Evolutionary conservation across 2,113 vertebrate species (phyloP).

Genomic region (Tragelaphus imberbis): DNA sequence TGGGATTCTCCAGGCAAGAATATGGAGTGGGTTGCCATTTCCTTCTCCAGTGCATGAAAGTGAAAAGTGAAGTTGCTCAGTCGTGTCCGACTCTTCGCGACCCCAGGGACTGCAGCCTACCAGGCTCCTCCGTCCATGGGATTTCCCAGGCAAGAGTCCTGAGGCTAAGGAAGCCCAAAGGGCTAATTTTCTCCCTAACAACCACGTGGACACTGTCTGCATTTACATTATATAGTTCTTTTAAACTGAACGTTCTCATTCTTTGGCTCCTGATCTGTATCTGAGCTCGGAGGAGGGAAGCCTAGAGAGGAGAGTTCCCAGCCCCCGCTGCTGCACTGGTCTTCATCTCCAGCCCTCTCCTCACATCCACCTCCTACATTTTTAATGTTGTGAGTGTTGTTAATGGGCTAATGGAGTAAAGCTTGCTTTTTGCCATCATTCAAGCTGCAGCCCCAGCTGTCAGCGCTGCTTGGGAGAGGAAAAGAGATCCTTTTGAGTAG

Average conservation of each 20-base stretch:
- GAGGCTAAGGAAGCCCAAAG: background rate
- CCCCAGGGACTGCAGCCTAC: too few species aligned
- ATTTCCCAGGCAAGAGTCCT: too few species aligned
- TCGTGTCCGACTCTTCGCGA: too few species aligned
- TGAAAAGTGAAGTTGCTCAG: too few species aligned
- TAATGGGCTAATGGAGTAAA: conserved; percentile 77
- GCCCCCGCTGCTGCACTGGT: background rate
- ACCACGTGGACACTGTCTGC: background rate
- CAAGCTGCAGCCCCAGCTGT: background rate
- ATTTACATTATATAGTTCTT: background rate
- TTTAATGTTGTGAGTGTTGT: conserved; percentile 86
- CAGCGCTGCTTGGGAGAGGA: background rate
- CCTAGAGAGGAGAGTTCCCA: background rate
- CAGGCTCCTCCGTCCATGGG: too few species aligned
- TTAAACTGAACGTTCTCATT: background rate
- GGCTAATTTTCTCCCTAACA: background rate
- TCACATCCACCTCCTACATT: conserved; percentile 79
- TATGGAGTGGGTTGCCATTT: too few species aligned
- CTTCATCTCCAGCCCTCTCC: background rate
- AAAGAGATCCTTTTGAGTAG: background rate
- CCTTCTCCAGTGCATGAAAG: too few species aligned
- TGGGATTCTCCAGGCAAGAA: too few species aligned
- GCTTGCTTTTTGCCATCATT: background rate
- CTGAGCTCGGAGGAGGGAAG: background rate
- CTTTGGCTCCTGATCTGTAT: background rate